phyloP scores from a whole-genome alignment of 2,888 invertebrate species.

The Leptopterna dolabrata region DNA sequence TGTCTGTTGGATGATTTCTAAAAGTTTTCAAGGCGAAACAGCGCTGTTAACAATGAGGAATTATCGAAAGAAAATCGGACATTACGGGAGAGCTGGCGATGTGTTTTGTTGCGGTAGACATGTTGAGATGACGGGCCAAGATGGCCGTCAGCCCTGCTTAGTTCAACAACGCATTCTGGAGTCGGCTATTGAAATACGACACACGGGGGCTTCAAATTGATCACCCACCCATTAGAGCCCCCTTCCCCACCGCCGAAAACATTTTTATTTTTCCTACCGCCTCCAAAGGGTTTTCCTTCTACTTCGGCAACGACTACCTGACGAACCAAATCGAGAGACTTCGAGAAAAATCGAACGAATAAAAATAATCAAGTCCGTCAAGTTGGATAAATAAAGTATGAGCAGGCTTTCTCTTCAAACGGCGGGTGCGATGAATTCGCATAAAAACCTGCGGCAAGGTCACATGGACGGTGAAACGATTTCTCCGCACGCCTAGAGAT shows the following conservation, averaged over 20 bases:
- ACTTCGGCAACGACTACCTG: no score
- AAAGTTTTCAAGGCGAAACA: constrained; percentile 22
- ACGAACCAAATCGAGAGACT: no score
- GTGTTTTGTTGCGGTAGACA: constrained; percentile 45
- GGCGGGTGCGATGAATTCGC: no score
- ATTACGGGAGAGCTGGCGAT: not conserved
- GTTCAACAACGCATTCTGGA: constrained; percentile 45
- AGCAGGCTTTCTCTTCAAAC: no score
- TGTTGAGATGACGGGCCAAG: constrained; percentile 48
- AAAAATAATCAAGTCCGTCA: no score
- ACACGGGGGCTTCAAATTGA: constrained; percentile 32
- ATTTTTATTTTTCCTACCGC: no score
- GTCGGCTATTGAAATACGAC: constrained; percentile 50
- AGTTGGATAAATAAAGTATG: no score
- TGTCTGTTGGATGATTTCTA: not conserved
- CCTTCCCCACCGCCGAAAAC: not conserved
- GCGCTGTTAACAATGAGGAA: not conserved
- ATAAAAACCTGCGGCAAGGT: no score
- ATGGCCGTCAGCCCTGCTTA: constrained; percentile 41
- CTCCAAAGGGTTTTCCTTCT: no score
- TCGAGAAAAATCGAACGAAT: no score
- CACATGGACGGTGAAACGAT: no score
- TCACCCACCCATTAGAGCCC: not conserved
- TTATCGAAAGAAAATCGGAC: not conserved
- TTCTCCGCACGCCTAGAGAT: no score